Percentiles rank a stretch among this genome's conserved stretches.
Evolutionary conservation across 2,888 invertebrate species (phyloP).

Genomic region (Cordilura impudica): DNA sequence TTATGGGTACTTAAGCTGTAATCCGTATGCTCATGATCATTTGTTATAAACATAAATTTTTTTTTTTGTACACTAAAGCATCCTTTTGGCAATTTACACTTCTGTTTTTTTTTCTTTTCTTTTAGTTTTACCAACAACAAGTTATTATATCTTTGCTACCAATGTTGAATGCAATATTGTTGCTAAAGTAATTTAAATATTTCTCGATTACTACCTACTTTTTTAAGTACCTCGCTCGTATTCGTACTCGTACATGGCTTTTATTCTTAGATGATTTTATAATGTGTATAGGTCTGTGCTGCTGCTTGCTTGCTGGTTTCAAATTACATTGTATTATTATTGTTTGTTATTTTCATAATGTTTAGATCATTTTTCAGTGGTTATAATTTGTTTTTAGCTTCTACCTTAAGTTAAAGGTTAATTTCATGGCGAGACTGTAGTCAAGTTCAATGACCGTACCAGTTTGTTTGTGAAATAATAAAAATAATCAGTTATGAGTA

Average conservation of each 20-base stretch:
- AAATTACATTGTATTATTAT: slow-evolving; percentile 52
- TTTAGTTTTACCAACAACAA: not conserved
- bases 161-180: slow-evolving; percentile 52
- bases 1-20: slow-evolving; percentile 34
- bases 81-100: slow-evolving; percentile 47
- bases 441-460: slow-evolving; percentile 46
- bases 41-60: not conserved
- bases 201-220: slow-evolving; percentile 6
- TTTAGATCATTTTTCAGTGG: slow-evolving; percentile 53
- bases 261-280: not conserved
- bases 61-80: no score
- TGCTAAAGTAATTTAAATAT: slow-evolving; percentile 53
- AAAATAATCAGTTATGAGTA: not conserved
- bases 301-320: slow-evolving; percentile 31
- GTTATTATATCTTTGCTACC: not conserved
- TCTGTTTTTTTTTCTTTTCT: not conserved
- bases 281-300: slow-evolving; percentile 17
- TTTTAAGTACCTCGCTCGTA: not conserved
- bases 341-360: slow-evolving; percentile 32
- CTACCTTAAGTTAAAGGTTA: slow-evolving; percentile 55
- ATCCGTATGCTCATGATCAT: slow-evolving; percentile 21
- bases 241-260: slow-evolving; percentile 4
- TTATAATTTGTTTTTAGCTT: slow-evolving; percentile 51
- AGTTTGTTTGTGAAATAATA: slow-evolving; percentile 11
- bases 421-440: slow-evolving; percentile 58